Evolutionary conservation across 2,113 vertebrate genomes (phyloP), one percentile per base, ranked within the genome.

Genomic region (Falco punctatus): DNA sequence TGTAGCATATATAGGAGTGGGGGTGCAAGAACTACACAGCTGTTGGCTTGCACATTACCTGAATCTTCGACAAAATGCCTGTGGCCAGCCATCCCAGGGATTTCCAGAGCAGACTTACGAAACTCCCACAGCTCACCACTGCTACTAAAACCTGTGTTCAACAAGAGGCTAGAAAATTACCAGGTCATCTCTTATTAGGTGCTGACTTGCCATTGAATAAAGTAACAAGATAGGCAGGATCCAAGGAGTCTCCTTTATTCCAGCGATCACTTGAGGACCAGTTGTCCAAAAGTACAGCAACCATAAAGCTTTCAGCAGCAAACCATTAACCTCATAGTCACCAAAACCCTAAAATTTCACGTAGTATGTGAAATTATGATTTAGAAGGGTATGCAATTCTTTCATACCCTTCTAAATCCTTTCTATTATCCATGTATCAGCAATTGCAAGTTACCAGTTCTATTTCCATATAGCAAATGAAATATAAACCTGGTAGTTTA

Each of bases 1-100:
- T 0, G 12, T 0, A 65, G 59, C 4, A 8, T 1, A 49, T 14
- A 22, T 15, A 67, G 71, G 27, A 72, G 21, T 5, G 5, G 0
- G 46, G 18, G 30, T 22, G 28, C 10, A 82, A 54, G 64, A 69
- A 54, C 1, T 51, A 24, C 42, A 46, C 22, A n/a, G n/a, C 14
- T 40, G 13, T 30, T 44, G 21, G 15, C 33, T 55, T 32, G 23
- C 33, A 79, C 8, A 6, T 62, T 67, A 65, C 38, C 54, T 22
- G 7, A 82, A 64, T 13, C 33, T 30, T 42, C 78, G 27, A 86
- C 27, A 82, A 69, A 73, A 81, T 4, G 15, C 18, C 15, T 1
- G 0, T 23, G 30, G 33, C 11, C 27, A 69, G 13, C 6, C 1
- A 0, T 21, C 38, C 61, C 17, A 7, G 67, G 46, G 27, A n/a